Evolutionary conservation across 2,113 vertebrate species (phyloP), one percentile per base, ranked within the genome.

Genomic region (Syngnathoides biaculeatus): DNA sequence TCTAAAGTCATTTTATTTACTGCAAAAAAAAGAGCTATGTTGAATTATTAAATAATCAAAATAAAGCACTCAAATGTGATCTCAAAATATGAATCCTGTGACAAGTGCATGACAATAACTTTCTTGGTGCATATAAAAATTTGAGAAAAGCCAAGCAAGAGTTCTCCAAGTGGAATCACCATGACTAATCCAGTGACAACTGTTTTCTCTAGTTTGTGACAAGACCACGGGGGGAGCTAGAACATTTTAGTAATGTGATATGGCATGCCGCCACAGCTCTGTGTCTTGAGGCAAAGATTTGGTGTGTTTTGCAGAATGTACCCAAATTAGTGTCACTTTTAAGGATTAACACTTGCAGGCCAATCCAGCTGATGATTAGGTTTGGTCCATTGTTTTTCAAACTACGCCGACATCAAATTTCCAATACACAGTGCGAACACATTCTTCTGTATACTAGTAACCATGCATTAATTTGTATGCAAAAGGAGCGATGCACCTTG

Each of bases 311-410:
- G 69, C 76, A 73, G 85, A 89, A 88, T 85, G 82, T 81, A 85
- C 85, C 86, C 84, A 88, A 84, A 90, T 90, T 84, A 87, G 78
- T 86, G 84, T 87, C 86, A 85, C 83, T 86, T 85, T 80, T 83
- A 75, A 85, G 79, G 79, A 86, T 81, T 77, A 79, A 79, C 53
- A 77, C 84, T 83, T 72, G 55, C 77, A 73, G 81, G 82, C 78
- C 65, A 75, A 74, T 72, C 78, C 60, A 67, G 68, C 72, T 78
- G 82, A 83, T 81, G 78, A 84, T 73, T 71, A 81, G 75, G 69
- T 68, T 79, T 83, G 43, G 77, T 75, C 81, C 84, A 80, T 80
- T 85, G 78, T 82, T 67, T 74, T 71, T 64, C 30, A 53, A 67
- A 80, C 66, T 30, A 43, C 57, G 55, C 62, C 72, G 19, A 22